These are phyloP conservation scores for Zele albiditarsus DNA, from an alignment of 2,888 invertebrate genomes.

Conservation along the genomic window DNA sequence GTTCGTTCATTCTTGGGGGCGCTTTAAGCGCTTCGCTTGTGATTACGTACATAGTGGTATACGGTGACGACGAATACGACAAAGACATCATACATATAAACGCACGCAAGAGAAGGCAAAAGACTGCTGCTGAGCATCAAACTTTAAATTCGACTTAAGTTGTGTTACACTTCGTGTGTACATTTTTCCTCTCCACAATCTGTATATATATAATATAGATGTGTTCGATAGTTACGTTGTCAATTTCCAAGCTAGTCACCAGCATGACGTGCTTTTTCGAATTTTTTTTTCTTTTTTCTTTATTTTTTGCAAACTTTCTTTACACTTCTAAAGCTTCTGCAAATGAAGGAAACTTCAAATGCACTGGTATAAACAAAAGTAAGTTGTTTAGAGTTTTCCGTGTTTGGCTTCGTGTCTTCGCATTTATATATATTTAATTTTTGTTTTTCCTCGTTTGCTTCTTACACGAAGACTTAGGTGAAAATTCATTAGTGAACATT, in stretches of 20 bases:
- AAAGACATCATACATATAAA: conserved; percentile 3
- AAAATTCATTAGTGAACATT: not conserved
- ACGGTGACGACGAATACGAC: conserved; percentile 20
- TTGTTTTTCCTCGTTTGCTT: not conserved
- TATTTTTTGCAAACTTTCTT: not conserved
- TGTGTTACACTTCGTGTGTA: not conserved
- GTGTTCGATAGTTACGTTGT: not conserved
- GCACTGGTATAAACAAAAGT: not conserved
- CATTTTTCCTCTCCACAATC: not conserved
- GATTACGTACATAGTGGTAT: conserved; percentile 40
- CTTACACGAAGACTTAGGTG: not conserved
- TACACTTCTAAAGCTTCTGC: conserved; percentile 6
- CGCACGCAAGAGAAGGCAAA: conserved; percentile 7
- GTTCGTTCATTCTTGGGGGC: conserved; percentile 42
- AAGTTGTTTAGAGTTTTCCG: not conserved
- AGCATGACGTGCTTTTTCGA: not conserved
- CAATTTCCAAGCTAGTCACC: not conserved
- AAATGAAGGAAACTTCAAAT: not conserved
- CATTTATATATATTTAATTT: not conserved
- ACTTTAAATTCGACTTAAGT: conserved; percentile 2
- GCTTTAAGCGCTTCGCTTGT: conserved; percentile 45
- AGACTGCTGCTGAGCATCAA: conserved; percentile 10
- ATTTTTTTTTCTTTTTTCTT: not conserved
- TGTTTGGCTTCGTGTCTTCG: not conserved
- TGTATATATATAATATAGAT: not conserved